Conservation (phyloP, 2,797 vertebrate species). For the Phoebastria nigripes region DNA sequence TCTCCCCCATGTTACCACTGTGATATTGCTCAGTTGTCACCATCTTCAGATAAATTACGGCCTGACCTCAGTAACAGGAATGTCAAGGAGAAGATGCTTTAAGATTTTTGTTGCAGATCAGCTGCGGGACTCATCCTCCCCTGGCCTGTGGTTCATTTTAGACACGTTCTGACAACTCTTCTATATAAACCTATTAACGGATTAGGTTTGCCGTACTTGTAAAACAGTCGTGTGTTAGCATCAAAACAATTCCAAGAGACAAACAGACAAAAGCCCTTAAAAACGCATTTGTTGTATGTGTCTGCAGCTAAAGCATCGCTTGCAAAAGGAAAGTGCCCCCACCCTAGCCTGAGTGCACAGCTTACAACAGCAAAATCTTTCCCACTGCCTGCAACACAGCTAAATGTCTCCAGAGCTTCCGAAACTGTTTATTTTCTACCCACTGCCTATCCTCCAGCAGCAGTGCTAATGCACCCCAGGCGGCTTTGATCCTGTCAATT, state of each 20-base stretch:
- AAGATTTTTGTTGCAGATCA: conserved; percentile 52
- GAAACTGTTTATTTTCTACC: conserved; percentile 51
- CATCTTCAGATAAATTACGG: conserved; percentile 35
- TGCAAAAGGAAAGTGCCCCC: not conserved
- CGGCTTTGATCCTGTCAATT: conserved; percentile 63
- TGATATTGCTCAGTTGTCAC: conserved; percentile 49
- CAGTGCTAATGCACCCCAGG: conserved; percentile 56
- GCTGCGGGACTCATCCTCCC: conserved; percentile 12
- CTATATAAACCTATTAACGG: conserved; percentile 41
- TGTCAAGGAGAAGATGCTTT: conserved; percentile 55
- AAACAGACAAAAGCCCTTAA: conserved; percentile 54
- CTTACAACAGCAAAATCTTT: conserved; percentile 46
- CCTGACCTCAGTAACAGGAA: conserved; percentile 40
- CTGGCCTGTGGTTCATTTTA: not conserved
- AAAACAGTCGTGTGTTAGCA: conserved; percentile 10
- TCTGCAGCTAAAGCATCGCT: not conserved
- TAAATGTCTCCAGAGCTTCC: conserved; percentile 34
- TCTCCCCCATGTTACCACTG: not conserved
- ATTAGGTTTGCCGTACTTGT: conserved; percentile 49
- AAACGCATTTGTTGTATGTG: not conserved
- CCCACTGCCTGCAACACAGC: conserved; percentile 8
- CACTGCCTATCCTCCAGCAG: conserved; percentile 41
- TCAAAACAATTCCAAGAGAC: conserved; percentile 49
- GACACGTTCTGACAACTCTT: not conserved
- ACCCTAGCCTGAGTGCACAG: not conserved